These are phyloP conservation scores for Conomelus anceps DNA, from an alignment of 2,888 invertebrate genomes.

Conservation along the genomic window DNA sequence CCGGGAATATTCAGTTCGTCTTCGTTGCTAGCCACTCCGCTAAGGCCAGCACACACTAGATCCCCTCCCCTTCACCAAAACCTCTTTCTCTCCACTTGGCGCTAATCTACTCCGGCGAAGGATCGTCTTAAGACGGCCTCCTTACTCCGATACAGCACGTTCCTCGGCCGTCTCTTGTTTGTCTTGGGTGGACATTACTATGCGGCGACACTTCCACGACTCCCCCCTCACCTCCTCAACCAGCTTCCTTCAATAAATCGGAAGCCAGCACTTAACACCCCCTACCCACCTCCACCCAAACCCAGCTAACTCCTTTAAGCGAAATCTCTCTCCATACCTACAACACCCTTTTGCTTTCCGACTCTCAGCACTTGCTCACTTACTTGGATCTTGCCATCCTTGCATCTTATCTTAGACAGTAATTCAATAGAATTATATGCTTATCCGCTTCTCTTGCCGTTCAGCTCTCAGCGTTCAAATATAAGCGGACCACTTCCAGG, in stretches of 20 bases:
- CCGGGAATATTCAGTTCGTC: not conserved
- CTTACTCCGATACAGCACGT: conserved; percentile 8
- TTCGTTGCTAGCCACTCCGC: too few relatives aligned
- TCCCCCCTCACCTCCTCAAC: not conserved
- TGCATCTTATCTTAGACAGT: not conserved
- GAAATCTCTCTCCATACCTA: not conserved
- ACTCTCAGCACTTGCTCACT: not conserved
- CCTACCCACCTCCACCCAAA: not conserved
- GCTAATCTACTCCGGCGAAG: not conserved
- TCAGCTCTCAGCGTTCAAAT: not conserved
- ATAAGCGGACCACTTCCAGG: not conserved
- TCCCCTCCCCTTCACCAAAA: not conserved
- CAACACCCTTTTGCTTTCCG: not conserved
- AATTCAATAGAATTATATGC: not conserved
- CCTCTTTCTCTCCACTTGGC: too few relatives aligned
- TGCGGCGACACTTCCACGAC: conserved; percentile 3
- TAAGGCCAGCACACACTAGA: not conserved
- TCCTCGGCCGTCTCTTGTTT: conserved; percentile 6
- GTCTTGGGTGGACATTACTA: conserved; percentile 10
- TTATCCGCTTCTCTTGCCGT: not conserved
- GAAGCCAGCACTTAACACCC: not conserved
- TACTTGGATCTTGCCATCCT: not conserved
- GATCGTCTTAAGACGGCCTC: conserved; percentile 9
- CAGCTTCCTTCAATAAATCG: not conserved
- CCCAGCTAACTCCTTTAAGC: not conserved